These are phyloP conservation scores for Addax nasomaculatus DNA, from an alignment of 2,113 vertebrate species.

Conservation along the genomic window DNA sequence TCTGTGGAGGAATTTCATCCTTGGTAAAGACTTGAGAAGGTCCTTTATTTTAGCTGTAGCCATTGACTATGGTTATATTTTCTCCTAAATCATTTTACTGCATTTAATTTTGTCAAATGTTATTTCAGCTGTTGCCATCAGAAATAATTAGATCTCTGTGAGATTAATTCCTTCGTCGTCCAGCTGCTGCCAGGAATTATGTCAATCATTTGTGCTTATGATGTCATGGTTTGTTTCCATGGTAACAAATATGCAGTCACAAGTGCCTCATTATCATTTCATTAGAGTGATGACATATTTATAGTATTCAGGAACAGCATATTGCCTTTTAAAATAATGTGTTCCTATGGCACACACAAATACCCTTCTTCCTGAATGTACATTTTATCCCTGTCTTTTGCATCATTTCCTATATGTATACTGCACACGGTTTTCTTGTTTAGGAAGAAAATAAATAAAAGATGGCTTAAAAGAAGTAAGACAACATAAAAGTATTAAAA, in stretches of 20 bases:
- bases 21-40: neutral
- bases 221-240: slow-evolving; percentile 58
- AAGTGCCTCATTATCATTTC: slow-evolving; percentile 46
- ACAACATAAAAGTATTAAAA: neutral
- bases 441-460: neutral
- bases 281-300: slow-evolving; percentile 37
- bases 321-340: neutral
- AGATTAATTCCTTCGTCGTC: slow-evolving; percentile 5
- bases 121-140: slow-evolving; percentile 38
- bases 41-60: neutral
- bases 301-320: neutral
- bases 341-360: neutral
- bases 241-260: slow-evolving; percentile 4
- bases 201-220: slow-evolving; percentile 32
- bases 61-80: neutral
- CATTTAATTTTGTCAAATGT: slow-evolving; percentile 26
- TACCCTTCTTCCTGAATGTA: neutral
- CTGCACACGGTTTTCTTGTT: neutral
- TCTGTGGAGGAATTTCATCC: neutral
- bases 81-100: slow-evolving; percentile 15
- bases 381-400: neutral
- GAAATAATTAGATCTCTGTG: slow-evolving; percentile 2
- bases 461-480: neutral
- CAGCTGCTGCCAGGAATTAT: slow-evolving; percentile 36
- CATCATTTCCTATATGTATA: neutral